Evolutionary conservation across 2,113 vertebrate species (phyloP), one percentile per base, ranked within the genome.

Genomic region (Amblyornis subalaris): DNA sequence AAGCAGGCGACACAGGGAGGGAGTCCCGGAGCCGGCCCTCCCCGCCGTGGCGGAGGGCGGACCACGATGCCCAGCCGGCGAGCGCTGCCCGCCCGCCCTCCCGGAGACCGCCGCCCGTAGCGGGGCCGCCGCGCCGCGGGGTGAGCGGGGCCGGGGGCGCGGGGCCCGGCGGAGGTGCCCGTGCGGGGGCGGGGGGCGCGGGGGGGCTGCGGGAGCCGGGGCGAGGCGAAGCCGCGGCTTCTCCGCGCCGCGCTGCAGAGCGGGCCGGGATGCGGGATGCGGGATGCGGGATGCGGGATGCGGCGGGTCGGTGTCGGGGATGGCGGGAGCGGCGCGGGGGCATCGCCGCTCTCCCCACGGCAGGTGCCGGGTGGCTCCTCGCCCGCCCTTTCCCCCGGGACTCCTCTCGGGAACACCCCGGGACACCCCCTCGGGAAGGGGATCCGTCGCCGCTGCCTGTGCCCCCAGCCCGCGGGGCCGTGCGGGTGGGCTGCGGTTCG

Each of bases 41-140:
- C 71, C 60, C 60, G 44, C 71, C 25, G 71, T 31, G 82, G 54
- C 22, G 33, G 62, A 60, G 62, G 26, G 38, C 38, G 33, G 33
- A 51, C 45, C 53, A 60, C 53, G 62, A 85, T 85, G 72, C 72
- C 36, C 10, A 44, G 23, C 51, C 42, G 60, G 42, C 28, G 26
- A 51, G 57, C 18, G 21, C 48, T 72, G 33, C 67, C 80, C 14
- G 26, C 48, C 55, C 90, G 35, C 28, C 62, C 74, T 77, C 80
- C 84, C 35, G 75, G 86, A 85, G 14, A 74, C 80, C n/a, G 80
- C 45, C n/a, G 75, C 69, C 58, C 61, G 55, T 75, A 88, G 84
- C 51, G 78, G 57, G 35, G 72, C 50, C 36, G 70, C 62, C 42
- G 75, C 50, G 14, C 35, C 44, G 38, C 26, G 57, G 66, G 92